Conservation (phyloP, 2,888 invertebrate genomes). For the Marasmarcha lunaedactyla region DNA sequence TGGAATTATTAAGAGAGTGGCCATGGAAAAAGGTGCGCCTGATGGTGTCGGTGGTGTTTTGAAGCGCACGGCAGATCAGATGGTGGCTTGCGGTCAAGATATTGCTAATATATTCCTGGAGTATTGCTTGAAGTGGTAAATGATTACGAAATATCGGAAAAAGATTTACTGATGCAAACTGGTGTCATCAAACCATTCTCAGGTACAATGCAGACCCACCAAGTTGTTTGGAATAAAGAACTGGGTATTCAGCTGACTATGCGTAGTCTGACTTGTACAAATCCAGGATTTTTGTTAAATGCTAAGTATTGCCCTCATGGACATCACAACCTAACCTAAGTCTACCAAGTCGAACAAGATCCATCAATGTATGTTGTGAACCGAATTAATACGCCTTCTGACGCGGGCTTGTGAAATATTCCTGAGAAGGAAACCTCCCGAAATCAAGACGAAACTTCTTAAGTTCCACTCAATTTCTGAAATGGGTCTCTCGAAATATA, state of each 20-base stretch:
- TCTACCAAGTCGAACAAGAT: background rate
- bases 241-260: background rate
- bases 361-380: background rate
- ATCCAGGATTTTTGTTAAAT: background rate
- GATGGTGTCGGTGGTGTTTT: slow-evolving; percentile 14
- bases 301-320: background rate
- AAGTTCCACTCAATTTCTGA: background rate
- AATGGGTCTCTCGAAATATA: background rate
- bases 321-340: background rate
- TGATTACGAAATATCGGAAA: slow-evolving; percentile 2
- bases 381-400: too few species aligned
- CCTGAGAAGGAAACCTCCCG: too few species aligned
- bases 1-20: slow-evolving; percentile 16
- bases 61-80: slow-evolving; percentile 14
- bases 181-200: background rate
- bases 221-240: slow-evolving; percentile 1
- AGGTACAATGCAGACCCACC: slow-evolving; percentile 1
- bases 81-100: slow-evolving; percentile 10
- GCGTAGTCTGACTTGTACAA: slow-evolving; percentile 1
- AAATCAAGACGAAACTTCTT: too few species aligned
- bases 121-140: background rate
- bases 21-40: slow-evolving; percentile 16
- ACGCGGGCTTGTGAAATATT: too few species aligned
- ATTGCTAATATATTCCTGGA: background rate
- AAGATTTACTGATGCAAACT: slow-evolving; percentile 3